Base-by-base conservation (phyloP, 2,888 invertebrate species). In the Drosophila sordidula region DNA sequence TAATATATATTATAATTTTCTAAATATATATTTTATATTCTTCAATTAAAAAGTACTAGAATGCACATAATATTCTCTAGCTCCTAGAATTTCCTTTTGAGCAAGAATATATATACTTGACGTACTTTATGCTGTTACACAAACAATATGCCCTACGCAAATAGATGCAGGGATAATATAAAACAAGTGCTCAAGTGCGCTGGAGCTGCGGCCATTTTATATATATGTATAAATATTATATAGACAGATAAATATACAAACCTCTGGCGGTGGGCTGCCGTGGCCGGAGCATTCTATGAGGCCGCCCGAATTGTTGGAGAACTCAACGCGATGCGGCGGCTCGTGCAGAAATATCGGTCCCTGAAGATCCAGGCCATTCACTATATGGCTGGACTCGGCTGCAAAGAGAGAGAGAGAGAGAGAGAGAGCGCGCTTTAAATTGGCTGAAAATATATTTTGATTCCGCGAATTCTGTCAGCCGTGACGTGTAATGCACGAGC, bases 271-370 rank as follows among this genome's bases (percentile, higher is more conserved):
- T 59, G 96, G 96, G 89, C 94, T 94, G 65, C 95, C 95, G 84
- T 94, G 94, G 12, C 95, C 95, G 47, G 94, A 93, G 89, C 96
- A 96, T 91, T 94, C 95, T 80, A 96, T 94, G 62, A 94, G 93
- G 41, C 94, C 94, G 11, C 96, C 96, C 0, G 95, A 95, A 90
- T 95, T 95, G 92, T 96, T 96, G 87, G 95, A 95, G 93, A 96
- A 96, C 92, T 96, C 96, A 65, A 96, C 94, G 90, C 94, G 94
- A 90, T 95, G 95, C 26, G 95, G 94, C 4, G 96, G 96, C 90
- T 96, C 96, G 82, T 93, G 93, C 76, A 94, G 93, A 92, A 96
- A 94, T 83, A 93, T 93, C 66, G 95, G 94, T 77, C 95, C 95
- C 88, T 95, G 95, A 63, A 95, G 94, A 92, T 96, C 96, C 83